These are phyloP conservation scores for Gymnoscopelus microlampas DNA, from an alignment of 2,797 vertebrate genomes.

Conservation along the genomic window DNA sequence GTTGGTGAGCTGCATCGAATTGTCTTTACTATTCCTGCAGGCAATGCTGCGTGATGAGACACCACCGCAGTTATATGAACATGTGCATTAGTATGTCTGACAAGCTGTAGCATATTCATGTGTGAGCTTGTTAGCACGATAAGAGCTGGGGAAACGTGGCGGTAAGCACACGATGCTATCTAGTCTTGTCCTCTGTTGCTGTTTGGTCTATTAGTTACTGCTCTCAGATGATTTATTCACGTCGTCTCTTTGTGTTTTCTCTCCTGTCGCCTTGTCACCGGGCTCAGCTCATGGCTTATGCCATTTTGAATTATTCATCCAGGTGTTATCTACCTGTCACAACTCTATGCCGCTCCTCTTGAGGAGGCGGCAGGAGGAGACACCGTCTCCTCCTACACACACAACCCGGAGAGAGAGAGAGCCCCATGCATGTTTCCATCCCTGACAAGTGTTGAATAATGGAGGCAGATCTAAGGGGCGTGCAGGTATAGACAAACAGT, in stretches of 20 bases:
- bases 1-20: too few species aligned
- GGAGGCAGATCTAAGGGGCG: slow-evolving; percentile 63
- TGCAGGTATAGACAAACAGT: slow-evolving; percentile 55
- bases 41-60: slow-evolving; percentile 40
- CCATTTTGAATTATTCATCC: slow-evolving; percentile 81
- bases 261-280: slow-evolving; percentile 60
- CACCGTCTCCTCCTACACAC: slow-evolving; percentile 1
- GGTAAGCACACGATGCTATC: slow-evolving; percentile 62
- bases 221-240: slow-evolving; percentile 79
- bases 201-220: slow-evolving; percentile 67
- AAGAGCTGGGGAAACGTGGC: slow-evolving; percentile 59
- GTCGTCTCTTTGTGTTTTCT: slow-evolving; percentile 61
- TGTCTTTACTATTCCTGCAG: slow-evolving; percentile 15
- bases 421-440: slow-evolving; percentile 39
- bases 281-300: slow-evolving; percentile 57
- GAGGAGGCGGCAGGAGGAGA: slow-evolving; percentile 33
- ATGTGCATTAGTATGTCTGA: slow-evolving; percentile 50
- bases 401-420: slow-evolving; percentile 25
- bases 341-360: slow-evolving; percentile 56
- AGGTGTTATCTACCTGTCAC: slow-evolving; percentile 81
- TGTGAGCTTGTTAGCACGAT: slow-evolving; percentile 64
- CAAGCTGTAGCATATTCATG: slow-evolving; percentile 67
- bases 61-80: slow-evolving; percentile 15
- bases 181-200: slow-evolving; percentile 60
- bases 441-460: slow-evolving; percentile 68